Percentiles rank a stretch among this genome's conserved stretches.
Conservation (phyloP, 2,113 vertebrate species). For the Dascyllus trimaculatus region DNA sequence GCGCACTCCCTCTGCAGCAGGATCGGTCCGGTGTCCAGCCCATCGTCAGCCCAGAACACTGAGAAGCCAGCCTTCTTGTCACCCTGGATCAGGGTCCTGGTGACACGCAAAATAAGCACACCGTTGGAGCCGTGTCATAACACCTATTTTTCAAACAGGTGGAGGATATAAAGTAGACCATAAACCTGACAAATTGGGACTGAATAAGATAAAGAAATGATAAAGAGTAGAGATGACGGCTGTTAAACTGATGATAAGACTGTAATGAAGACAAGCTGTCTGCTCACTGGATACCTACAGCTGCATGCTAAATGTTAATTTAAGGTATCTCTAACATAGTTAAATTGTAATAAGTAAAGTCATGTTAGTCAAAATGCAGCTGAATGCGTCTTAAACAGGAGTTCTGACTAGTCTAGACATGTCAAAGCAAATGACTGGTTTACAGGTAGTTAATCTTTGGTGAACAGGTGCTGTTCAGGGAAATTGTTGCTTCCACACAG, state of each 20-base stretch:
- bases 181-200: constrained; percentile 4
- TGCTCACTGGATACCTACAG: too few relatives aligned
- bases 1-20: constrained; percentile 93
- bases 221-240: background rate
- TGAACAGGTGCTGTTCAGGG: too few relatives aligned
- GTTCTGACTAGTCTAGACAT: too few relatives aligned
- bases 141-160: background rate
- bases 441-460: too few relatives aligned
- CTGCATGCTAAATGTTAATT: too few relatives aligned
- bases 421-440: too few relatives aligned
- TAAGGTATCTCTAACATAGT: too few relatives aligned
- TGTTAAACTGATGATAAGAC: background rate
- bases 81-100: constrained; percentile 96
- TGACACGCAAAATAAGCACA: constrained; percentile 4
- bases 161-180: background rate
- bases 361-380: too few relatives aligned
- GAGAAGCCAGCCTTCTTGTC: constrained; percentile 95
- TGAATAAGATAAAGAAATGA: constrained; percentile 13
- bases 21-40: constrained; percentile 96
- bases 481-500: too few relatives aligned
- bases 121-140: background rate
- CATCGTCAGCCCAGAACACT: constrained; percentile 98
- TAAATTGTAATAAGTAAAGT: too few relatives aligned
- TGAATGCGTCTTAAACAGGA: too few relatives aligned
- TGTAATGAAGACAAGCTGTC: too few relatives aligned